Conservation (phyloP, 2,797 vertebrate genomes). For the Triplophysa yarkandensis region DNA sequence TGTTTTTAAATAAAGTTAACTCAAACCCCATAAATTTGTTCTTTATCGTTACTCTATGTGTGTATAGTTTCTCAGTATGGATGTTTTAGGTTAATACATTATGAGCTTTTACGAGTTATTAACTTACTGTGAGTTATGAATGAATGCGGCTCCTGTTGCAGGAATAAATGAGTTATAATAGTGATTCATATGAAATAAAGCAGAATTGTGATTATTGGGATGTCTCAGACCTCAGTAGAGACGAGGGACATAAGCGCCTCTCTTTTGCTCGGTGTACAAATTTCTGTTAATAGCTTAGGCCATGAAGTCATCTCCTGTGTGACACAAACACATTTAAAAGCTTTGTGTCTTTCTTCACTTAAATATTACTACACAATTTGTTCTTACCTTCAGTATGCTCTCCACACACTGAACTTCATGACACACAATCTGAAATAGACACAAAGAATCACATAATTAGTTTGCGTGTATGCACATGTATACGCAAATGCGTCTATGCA, state of each 20-base stretch:
- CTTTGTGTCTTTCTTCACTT: not conserved
- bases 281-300: conserved; percentile 88
- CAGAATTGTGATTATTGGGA: not conserved
- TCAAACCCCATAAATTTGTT: no score
- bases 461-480: no score
- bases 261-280: conserved; percentile 81
- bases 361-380: not conserved
- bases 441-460: no score
- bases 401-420: conserved; percentile 86
- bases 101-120: no score
- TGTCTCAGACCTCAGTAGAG: conserved; percentile 78
- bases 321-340: not conserved
- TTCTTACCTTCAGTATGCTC: conserved; percentile 90
- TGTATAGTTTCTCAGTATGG: no score
- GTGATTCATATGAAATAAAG: not conserved
- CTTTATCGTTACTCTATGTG: no score
- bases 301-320: conserved; percentile 94
- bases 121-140: conserved; percentile 49
- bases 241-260: conserved; percentile 81
- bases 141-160: conserved; percentile 28
- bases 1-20: not conserved
- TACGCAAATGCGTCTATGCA: no score
- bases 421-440: conserved; percentile 71
- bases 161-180: not conserved
- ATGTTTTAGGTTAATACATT: no score